A percentile compares a stretch with the other conserved stretches of the same genome.
Conservation (phyloP, 1,140 invertebrate genomes). For the Campoletis sonorensis region DNA sequence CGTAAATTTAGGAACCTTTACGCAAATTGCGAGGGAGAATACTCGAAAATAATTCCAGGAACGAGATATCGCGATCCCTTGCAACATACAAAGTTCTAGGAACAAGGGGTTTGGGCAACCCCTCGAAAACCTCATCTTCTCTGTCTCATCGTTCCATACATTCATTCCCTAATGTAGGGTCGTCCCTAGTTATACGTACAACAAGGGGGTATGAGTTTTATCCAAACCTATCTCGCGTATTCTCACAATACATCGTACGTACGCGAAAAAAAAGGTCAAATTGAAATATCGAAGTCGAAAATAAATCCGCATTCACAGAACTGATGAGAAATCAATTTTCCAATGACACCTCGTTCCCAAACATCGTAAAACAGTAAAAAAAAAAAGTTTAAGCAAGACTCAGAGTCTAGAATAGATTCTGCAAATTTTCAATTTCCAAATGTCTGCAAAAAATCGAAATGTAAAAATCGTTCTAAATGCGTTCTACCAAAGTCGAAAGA, state of each 20-base stretch:
- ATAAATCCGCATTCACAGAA: too few species aligned
- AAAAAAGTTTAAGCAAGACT: too few species aligned
- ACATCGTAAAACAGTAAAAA: too few species aligned
- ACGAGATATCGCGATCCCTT: not conserved
- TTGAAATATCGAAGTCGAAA: not conserved
- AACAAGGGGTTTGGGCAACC: constrained; percentile 44
- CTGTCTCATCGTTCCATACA: constrained; percentile 59
- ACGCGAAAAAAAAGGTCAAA: not conserved
- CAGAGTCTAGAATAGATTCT: too few species aligned
- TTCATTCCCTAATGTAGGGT: constrained; percentile 65
- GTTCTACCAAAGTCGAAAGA: too few species aligned
- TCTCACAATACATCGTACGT: not conserved
- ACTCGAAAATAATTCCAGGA: not conserved
- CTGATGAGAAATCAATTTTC: too few species aligned
- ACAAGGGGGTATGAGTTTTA: constrained; percentile 3
- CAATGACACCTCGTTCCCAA: too few species aligned
- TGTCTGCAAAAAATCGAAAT: too few species aligned
- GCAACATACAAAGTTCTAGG: constrained; percentile 44
- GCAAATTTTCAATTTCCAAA: too few species aligned
- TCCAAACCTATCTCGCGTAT: not conserved
- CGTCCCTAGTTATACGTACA: constrained; percentile 23
- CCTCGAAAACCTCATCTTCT: constrained; percentile 44
- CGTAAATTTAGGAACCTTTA: too few species aligned
- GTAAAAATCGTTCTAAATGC: too few species aligned
- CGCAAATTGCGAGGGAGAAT: too few species aligned